Conservation (phyloP, 1,140 invertebrate genomes). For the Anastrepha ludens region DNA sequence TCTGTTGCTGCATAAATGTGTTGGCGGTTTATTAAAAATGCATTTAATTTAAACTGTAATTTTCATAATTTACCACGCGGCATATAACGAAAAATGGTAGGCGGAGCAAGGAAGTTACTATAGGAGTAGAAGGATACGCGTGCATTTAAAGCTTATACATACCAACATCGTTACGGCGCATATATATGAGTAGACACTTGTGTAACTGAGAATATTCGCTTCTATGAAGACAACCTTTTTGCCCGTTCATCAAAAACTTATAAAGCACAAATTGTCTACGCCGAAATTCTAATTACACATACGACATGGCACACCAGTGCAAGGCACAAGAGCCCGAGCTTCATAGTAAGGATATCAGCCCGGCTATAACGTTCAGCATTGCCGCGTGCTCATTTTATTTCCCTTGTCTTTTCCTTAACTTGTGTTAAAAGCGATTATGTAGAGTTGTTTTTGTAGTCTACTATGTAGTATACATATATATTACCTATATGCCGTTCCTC, state of each 20-base stretch:
- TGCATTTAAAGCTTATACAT: not conserved
- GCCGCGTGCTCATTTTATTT: not conserved
- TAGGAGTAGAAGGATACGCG: not conserved
- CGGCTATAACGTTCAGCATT: not conserved
- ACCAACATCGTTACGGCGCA: not conserved
- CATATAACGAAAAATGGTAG: not conserved
- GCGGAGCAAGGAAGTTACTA: not conserved
- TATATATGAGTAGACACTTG: not conserved
- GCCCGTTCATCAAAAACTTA: slow-evolving; percentile 49
- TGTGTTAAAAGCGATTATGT: slow-evolving; percentile 22
- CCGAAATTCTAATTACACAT: slow-evolving; percentile 53
- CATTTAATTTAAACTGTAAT: slow-evolving; percentile 51
- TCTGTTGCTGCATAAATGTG: slow-evolving; percentile 19
- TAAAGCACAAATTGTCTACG: slow-evolving; percentile 41
- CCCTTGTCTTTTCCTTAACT: not conserved
- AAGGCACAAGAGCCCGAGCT: not conserved
- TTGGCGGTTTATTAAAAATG: slow-evolving; percentile 51
- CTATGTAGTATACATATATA: not conserved
- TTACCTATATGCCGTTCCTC: not conserved
- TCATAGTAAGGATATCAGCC: not conserved
- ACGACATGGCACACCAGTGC: slow-evolving; percentile 28
- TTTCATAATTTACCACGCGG: slow-evolving; percentile 19
- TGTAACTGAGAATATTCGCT: too few relatives aligned
- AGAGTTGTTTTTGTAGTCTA: not conserved
- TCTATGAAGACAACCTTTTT: not conserved